Base-by-base conservation (phyloP, 2,888 invertebrate genomes). In the Parnassius apollo region DNA sequence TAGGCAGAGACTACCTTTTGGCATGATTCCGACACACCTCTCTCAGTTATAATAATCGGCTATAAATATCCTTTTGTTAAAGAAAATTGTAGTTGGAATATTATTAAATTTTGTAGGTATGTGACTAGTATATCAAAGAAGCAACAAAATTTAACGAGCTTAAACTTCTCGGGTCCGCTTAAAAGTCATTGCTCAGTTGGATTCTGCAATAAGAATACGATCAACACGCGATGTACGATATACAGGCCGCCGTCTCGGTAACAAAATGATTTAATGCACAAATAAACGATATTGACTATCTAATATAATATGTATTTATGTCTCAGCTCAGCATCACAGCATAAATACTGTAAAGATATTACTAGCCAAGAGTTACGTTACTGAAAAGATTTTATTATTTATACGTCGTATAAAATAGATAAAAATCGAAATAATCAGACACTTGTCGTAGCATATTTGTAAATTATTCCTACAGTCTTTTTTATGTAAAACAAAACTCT, bases 251-350 rank as follows among this genome's bases (percentile, higher is more conserved):
- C 67, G 69, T 63, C 68, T 69, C 67, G 68, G 65, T 67, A 74
- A 72, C 74, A 69, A 73, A 77, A 75, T 80, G 75, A 81, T 82
- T 78, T 80, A 81, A 76, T 69, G 71, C 68, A 73, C 73, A 75
- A 78, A 80, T 77, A 75, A 78, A 75, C 73, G 70, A 78, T 74
- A 72, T 73, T 65, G 68, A 69, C 75, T 75, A 72, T 75, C 77
- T 79, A 78, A 77, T 75, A 73, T 75, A 78, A 71, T 75, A 72
- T 73, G 71, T 76, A 78, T 76, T 75, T 77, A 76, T 75, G 73
- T 71, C 69, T 75, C 65, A 71, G 71, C 78, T 78, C 75, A 77
- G 72, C 76, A 75, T 81, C 78, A 78, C 75, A 77, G 72, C 76
- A 75, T 81, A 77, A 74, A 75, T 59, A 48, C 59, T 64, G 56